Evolutionary conservation across 2,888 invertebrate genomes (phyloP).

Genomic region (Seira sanloemensis): DNA sequence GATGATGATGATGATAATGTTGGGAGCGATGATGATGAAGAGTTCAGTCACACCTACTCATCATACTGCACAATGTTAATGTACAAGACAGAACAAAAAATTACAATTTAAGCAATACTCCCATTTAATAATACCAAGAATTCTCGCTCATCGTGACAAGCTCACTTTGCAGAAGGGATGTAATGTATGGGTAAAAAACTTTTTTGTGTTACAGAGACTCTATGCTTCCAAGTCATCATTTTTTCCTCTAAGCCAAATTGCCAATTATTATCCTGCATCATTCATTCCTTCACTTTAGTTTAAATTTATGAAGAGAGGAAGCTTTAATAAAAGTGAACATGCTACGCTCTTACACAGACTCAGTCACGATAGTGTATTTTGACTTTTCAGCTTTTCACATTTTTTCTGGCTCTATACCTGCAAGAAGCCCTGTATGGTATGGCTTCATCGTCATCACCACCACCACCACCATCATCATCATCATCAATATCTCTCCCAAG

Average conservation of each 20-base stretch:
- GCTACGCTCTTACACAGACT: background rate
- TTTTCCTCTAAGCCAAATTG: background rate
- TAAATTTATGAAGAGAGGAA: background rate
- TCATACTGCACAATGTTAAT: slow-evolving; percentile 7
- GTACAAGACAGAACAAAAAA: background rate
- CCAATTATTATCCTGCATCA: slow-evolving; percentile 15
- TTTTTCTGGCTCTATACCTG: slow-evolving; percentile 1
- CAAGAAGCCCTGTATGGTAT: too few species aligned
- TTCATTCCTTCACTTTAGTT: background rate
- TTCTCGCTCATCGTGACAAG: slow-evolving; percentile 5
- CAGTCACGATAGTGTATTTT: background rate
- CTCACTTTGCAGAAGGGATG: background rate
- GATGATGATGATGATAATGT: slow-evolving; percentile 2
- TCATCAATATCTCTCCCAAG: too few species aligned
- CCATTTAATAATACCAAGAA: slow-evolving; percentile 7
- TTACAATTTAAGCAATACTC: slow-evolving; percentile 16
- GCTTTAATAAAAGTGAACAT: background rate
- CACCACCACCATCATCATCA: too few species aligned
- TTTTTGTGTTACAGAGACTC: slow-evolving; percentile 27
- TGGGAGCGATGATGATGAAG: slow-evolving; percentile 30
- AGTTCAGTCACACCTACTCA: slow-evolving; percentile 52
- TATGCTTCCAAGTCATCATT: slow-evolving; percentile 31
- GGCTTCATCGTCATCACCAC: too few species aligned
- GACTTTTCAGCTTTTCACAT: slow-evolving; percentile 1
- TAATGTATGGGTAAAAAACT: background rate